A percentile compares a stretch with the other conserved stretches of the same genome.
phyloP scores from a whole-genome alignment of 2,113 vertebrate genomes.

The Dermatemys mawii region DNA sequence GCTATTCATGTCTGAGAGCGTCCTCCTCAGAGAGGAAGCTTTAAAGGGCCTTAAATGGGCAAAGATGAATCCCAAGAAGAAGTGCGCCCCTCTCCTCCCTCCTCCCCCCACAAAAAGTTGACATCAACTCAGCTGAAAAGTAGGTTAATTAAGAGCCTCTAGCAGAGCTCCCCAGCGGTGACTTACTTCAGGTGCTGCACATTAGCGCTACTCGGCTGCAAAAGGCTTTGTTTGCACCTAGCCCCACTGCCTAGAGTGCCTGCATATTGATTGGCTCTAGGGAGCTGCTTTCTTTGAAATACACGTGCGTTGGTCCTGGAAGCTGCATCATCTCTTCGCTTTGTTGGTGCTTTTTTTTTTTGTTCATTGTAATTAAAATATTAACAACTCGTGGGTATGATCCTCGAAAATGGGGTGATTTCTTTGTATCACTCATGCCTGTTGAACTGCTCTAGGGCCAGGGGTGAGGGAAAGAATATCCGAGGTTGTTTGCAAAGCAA shows the following conservation, averaged over 20 bases:
- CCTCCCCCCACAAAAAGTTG: constrained; percentile 65
- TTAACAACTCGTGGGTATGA: background rate
- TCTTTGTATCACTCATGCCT: background rate
- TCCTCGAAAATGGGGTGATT: background rate
- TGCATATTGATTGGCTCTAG: constrained; percentile 62
- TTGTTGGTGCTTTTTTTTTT: background rate
- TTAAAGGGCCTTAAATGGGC: background rate
- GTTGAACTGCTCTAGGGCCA: background rate
- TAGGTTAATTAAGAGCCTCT: constrained; percentile 76
- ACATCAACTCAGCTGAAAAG: constrained; percentile 63
- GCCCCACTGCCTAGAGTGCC: constrained; percentile 55
- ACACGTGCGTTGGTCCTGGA: background rate
- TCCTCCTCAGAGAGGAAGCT: background rate
- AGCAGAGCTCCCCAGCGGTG: constrained; percentile 68
- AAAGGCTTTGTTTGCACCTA: constrained; percentile 60
- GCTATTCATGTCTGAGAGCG: background rate
- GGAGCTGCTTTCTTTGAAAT: constrained; percentile 60
- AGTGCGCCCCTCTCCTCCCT: background rate
- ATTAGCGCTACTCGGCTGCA: constrained; percentile 26
- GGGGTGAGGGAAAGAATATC: fast-evolving
- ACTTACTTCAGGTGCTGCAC: constrained; percentile 66
- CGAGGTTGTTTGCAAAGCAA: background rate
- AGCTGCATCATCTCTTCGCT: background rate
- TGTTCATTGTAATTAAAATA: constrained; percentile 30
- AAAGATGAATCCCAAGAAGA: background rate